A percentile compares a stretch with the other conserved stretches of the same genome.
These are phyloP conservation scores for Thryonomys swinderianus DNA, from an alignment of 2,113 vertebrate genomes.

Conservation along the genomic window DNA sequence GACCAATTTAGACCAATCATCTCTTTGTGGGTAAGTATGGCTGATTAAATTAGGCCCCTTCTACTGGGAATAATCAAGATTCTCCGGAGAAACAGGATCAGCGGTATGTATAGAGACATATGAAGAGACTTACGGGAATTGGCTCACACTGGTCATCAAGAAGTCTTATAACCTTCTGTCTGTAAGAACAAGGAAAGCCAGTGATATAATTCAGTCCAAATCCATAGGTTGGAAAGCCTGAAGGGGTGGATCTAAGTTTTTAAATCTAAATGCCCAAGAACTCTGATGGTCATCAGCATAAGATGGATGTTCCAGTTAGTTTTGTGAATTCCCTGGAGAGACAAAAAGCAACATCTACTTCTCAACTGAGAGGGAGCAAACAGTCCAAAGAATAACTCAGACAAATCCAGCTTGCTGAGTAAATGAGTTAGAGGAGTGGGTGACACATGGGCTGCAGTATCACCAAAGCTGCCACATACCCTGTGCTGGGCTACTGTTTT, in stretches of 20 bases:
- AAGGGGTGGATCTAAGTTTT: no score
- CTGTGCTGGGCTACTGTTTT: background rate
- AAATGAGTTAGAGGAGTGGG: background rate
- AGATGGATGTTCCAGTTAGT: background rate
- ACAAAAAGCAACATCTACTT: background rate
- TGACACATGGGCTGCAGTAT: background rate
- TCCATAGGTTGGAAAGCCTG: background rate
- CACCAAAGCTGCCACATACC: background rate
- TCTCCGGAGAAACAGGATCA: background rate
- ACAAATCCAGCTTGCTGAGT: background rate
- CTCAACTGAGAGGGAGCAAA: background rate
- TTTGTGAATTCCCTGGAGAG: background rate
- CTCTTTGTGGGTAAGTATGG: background rate
- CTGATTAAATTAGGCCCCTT: background rate
- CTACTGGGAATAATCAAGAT: background rate
- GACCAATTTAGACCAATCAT: background rate
- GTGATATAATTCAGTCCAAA: background rate
- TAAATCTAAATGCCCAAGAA: no score
- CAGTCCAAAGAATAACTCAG: background rate
- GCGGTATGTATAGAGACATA: background rate
- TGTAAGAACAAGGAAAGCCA: background rate
- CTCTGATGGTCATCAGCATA: background rate
- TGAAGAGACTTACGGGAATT: background rate
- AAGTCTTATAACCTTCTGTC: background rate
- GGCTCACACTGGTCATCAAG: background rate